A percentile compares a stretch with the other conserved stretches of the same genome.
These are phyloP conservation scores for Zootermopsis nevadensis DNA, from an alignment of 2,888 invertebrate genomes.

Conservation along the genomic window DNA sequence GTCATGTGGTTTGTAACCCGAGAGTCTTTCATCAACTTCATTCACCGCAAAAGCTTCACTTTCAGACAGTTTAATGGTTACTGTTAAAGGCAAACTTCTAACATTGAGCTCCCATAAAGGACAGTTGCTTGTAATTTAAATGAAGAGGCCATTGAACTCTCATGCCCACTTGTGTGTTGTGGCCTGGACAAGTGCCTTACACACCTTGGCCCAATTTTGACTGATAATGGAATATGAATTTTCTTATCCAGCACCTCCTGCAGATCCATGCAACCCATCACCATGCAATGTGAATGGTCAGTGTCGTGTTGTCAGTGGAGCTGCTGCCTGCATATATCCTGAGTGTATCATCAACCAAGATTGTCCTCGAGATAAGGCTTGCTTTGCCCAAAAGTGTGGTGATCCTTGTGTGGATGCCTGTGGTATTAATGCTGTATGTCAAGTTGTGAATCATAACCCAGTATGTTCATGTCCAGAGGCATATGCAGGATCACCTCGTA, in stretches of 20 bases:
- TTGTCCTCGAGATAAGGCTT: conserved; percentile 83
- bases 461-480: conserved; percentile 85
- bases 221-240: too few species aligned
- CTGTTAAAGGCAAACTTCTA: too few species aligned
- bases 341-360: conserved; percentile 92
- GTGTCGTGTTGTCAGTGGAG: conserved; percentile 77
- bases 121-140: too few species aligned
- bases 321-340: conserved; percentile 82
- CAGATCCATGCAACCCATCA: conserved; percentile 85
- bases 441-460: conserved; percentile 78
- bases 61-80: too few species aligned
- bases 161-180: too few species aligned
- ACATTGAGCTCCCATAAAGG: too few species aligned
- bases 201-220: too few species aligned
- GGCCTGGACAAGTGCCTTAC: too few species aligned
- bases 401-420: conserved; percentile 87
- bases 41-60: too few species aligned
- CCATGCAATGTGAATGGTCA: conserved; percentile 87
- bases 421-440: conserved; percentile 84
- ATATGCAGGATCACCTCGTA: conserved; percentile 81
- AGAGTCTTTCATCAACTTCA: too few species aligned
- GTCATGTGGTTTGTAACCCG: too few species aligned
- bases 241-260: conserved; percentile 58
- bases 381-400: conserved; percentile 83
- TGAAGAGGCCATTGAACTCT: too few species aligned